A percentile compares a stretch with the other conserved stretches of the same genome.
Conservation (phyloP, 1,140 invertebrate genomes). For the Globodera rostochiensis region DNA sequence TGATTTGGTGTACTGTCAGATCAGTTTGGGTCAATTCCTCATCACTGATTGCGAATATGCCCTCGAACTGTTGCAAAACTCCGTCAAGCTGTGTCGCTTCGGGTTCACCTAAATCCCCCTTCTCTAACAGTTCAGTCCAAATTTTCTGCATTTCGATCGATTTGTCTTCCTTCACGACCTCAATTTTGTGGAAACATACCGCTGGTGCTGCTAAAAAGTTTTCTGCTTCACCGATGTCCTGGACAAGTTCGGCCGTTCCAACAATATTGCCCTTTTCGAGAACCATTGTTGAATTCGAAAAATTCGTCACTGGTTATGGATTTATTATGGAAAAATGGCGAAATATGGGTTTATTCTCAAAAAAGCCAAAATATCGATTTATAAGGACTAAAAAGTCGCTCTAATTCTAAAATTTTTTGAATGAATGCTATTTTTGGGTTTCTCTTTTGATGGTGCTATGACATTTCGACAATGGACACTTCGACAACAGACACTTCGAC, state of each 20-base stretch:
- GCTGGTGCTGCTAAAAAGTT: background rate
- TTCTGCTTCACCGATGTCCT: background rate
- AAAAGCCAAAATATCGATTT: too few species aligned
- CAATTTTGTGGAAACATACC: background rate
- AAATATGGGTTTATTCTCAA: too few species aligned
- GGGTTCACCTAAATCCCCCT: background rate
- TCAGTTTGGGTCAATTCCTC: slow-evolving; percentile 67
- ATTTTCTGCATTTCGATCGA: background rate
- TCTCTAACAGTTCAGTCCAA: background rate
- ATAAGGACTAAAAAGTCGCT: too few species aligned
- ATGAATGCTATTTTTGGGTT: too few species aligned
- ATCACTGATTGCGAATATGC: slow-evolving; percentile 69
- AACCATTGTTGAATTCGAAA: background rate
- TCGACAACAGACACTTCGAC: too few species aligned
- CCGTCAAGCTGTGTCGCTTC: background rate
- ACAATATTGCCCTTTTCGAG: background rate
- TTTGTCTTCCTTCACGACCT: background rate
- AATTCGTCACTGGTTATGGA: background rate
- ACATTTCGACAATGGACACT: too few species aligned
- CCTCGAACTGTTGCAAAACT: background rate
- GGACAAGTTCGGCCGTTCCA: background rate
- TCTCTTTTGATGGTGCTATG: too few species aligned
- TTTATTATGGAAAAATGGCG: too few species aligned
- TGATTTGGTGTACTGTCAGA: slow-evolving; percentile 54
- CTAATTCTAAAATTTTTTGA: too few species aligned